phyloP scores from a whole-genome alignment of 2,113 vertebrate genomes.

The Mugil cephalus region DNA sequence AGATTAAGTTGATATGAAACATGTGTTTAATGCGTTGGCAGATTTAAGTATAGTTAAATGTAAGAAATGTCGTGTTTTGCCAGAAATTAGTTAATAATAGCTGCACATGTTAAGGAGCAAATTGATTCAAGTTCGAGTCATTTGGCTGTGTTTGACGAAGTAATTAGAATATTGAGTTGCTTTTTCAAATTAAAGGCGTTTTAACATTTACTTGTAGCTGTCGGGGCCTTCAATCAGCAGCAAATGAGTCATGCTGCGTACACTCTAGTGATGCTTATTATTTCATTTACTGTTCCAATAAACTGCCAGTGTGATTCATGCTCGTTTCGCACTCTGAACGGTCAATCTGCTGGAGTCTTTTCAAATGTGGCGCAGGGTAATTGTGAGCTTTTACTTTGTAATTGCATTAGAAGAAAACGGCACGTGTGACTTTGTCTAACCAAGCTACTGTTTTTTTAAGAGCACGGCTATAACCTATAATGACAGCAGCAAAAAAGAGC shows the following conservation, averaged over 20 bases:
- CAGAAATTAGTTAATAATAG: slow-evolving; percentile 16
- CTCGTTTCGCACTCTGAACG: slow-evolving; percentile 50
- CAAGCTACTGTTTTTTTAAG: slow-evolving; percentile 21
- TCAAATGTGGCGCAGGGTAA: slow-evolving; percentile 40
- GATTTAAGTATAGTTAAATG: too few species aligned
- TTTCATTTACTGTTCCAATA: slow-evolving; percentile 61
- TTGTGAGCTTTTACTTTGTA: slow-evolving; percentile 56
- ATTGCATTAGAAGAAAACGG: slow-evolving; percentile 56
- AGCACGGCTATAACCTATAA: slow-evolving; percentile 4
- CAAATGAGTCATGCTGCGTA: slow-evolving; percentile 40
- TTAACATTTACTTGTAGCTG: slow-evolving; percentile 27
- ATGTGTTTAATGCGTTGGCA: too few species aligned
- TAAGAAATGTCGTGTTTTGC: neutral
- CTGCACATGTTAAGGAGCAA: slow-evolving; percentile 6
- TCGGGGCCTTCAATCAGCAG: slow-evolving; percentile 43
- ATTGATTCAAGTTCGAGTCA: slow-evolving; percentile 9
- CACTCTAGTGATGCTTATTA: slow-evolving; percentile 48
- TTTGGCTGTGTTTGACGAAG: slow-evolving; percentile 33
- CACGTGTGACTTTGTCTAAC: slow-evolving; percentile 46
- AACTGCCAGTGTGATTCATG: slow-evolving; percentile 53
- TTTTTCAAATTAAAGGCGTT: slow-evolving; percentile 40
- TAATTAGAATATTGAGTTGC: slow-evolving; percentile 45
- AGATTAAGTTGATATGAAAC: too few species aligned
- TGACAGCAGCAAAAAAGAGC: slow-evolving; percentile 30
- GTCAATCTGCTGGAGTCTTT: slow-evolving; percentile 58